Evolutionary conservation across 2,888 invertebrate species (phyloP).

Genomic region (Synanthedon myopaeformis): DNA sequence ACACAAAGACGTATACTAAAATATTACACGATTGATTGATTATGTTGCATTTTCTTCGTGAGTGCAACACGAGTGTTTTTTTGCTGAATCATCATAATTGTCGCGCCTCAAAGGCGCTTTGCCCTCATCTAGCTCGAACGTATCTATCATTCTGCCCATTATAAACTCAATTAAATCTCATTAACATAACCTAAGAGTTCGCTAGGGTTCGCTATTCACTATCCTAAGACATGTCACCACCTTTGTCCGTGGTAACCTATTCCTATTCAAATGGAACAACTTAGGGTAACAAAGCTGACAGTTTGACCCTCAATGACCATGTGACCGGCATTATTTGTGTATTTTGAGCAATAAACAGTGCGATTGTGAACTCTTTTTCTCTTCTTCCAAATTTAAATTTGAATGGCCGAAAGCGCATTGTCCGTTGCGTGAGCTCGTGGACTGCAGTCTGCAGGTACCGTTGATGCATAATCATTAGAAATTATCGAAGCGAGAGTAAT

Average conservation of each 20-base stretch:
- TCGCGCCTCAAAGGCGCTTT: constrained; percentile 38
- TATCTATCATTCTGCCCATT: constrained; percentile 59
- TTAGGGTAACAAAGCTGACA: constrained; percentile 55
- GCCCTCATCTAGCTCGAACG: constrained; percentile 21
- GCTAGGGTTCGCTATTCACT: constrained; percentile 39
- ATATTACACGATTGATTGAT: no score
- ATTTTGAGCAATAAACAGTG: constrained; percentile 70
- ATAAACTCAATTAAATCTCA: constrained; percentile 70
- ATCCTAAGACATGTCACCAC: constrained; percentile 60
- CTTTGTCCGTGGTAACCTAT: constrained; percentile 61
- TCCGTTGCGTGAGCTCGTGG: constrained; percentile 68
- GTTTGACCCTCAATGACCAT: constrained; percentile 62
- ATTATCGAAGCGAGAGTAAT: constrained; percentile 47
- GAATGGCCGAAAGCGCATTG: constrained; percentile 64
- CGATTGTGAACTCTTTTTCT: constrained; percentile 54
- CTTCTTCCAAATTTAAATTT: constrained; percentile 43
- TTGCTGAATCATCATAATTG: constrained; percentile 48
- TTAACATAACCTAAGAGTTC: constrained; percentile 54
- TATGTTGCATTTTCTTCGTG: no score
- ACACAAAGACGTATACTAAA: no score
- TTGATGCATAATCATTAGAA: constrained; percentile 63
- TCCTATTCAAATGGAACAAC: constrained; percentile 54
- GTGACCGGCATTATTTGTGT: constrained; percentile 62
- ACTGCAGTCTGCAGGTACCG: constrained; percentile 56
- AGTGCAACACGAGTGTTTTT: not conserved